These are phyloP conservation scores for Nycticryphes semicollaris DNA, from an alignment of 2,113 vertebrate genomes.

Conservation along the genomic window DNA sequence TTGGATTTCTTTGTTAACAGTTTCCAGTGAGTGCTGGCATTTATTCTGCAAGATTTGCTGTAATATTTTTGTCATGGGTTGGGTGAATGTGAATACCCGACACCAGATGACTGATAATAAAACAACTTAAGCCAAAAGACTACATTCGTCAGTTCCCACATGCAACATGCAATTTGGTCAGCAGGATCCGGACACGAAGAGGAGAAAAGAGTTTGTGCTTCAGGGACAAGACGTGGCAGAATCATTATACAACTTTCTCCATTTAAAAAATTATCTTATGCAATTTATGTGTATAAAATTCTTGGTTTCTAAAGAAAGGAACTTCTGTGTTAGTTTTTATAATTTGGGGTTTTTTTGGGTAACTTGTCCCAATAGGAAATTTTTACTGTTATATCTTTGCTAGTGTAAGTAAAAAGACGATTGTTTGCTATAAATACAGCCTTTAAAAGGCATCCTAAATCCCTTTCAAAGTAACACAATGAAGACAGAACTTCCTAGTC, in stretches of 20 bases:
- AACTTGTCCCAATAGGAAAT: not conserved
- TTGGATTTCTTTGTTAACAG: conserved; percentile 23
- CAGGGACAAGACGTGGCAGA: not conserved
- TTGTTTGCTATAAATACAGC: not conserved
- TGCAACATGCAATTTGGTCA: not conserved
- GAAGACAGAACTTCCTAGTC: not conserved
- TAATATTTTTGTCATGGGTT: not conserved
- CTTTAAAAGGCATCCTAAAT: not conserved
- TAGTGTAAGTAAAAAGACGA: not conserved
- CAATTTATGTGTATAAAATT: not conserved
- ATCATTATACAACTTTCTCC: not conserved
- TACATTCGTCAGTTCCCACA: not conserved
- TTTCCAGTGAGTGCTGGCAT: not conserved
- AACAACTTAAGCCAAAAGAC: not conserved
- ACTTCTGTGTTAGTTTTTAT: not conserved
- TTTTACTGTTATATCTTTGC: not conserved
- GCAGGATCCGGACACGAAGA: not conserved
- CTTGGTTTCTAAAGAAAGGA: not conserved
- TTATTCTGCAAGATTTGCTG: not conserved
- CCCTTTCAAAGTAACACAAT: not conserved
- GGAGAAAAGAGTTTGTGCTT: not conserved
- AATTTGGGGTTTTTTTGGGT: not conserved
- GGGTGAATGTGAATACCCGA: not conserved
- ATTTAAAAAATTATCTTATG: not conserved
- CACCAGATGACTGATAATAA: not conserved